phyloP scores from a whole-genome alignment of 2,888 invertebrate species.

The Petrolisthes manimaculis region DNA sequence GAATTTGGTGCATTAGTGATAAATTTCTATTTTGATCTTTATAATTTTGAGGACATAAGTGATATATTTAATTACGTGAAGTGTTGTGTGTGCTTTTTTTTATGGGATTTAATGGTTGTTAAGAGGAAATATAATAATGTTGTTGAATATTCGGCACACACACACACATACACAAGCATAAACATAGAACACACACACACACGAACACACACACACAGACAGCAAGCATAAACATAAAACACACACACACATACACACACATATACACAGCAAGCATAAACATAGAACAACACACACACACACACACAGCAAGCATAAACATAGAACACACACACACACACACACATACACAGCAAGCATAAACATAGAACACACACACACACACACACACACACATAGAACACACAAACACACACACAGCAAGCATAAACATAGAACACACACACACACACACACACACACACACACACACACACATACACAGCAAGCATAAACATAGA shows the following conservation, averaged over 20 bases:
- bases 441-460: not conserved
- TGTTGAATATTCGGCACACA: too few relatives aligned
- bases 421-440: not conserved
- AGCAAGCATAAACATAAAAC: not conserved
- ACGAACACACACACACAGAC: not conserved
- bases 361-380: not conserved
- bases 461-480: not conserved
- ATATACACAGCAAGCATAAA: too few relatives aligned
- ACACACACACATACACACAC: slow-evolving; percentile 8
- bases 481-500: not conserved
- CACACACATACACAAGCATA: not conserved
- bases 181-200: not conserved
- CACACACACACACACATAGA: slow-evolving; percentile 3
- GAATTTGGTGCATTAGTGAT: too few relatives aligned
- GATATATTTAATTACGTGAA: too few relatives aligned
- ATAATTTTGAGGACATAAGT: too few relatives aligned
- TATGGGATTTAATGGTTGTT: too few relatives aligned
- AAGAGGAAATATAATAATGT: too few relatives aligned
- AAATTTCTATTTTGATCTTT: too few relatives aligned
- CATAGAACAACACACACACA: not conserved
- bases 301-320: too few relatives aligned
- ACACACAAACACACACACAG: not conserved
- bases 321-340: slow-evolving; percentile 26
- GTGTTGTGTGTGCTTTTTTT: too few relatives aligned
- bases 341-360: slow-evolving; percentile 17